A percentile compares a stretch with the other conserved stretches of the same genome.
Evolutionary conservation across 2,888 invertebrate species (phyloP).

Genomic region (Aphrophora alni): DNA sequence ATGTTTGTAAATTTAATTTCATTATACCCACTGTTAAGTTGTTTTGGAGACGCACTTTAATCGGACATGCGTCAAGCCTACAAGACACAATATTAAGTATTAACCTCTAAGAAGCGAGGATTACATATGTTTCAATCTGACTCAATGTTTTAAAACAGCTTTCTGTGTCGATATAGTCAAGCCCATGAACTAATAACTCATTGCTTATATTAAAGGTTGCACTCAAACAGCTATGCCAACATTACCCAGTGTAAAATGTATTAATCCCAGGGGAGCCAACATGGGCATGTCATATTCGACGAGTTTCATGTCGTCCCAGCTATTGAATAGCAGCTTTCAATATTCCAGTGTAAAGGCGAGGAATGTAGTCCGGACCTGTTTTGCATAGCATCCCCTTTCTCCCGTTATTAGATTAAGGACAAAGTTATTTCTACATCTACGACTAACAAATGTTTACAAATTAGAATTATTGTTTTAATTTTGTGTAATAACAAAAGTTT

Average conservation of each 20-base stretch:
- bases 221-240: neutral
- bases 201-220: neutral
- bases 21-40: too few species aligned
- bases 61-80: too few species aligned
- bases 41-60: too few species aligned
- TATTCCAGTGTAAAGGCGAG: neutral
- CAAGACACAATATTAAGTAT: too few species aligned
- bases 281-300: neutral
- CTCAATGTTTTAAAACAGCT: too few species aligned
- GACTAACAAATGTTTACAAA: neutral
- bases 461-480: neutral
- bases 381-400: neutral
- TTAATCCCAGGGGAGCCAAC: neutral
- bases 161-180: too few species aligned
- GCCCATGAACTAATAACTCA: neutral
- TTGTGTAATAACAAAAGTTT: neutral
- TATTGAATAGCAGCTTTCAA: conserved; percentile 4
- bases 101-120: too few species aligned
- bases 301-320: neutral
- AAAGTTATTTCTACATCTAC: neutral
- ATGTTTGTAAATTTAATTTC: too few species aligned
- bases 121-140: too few species aligned
- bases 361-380: neutral
- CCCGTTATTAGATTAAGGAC: neutral
- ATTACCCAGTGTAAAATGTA: neutral